Evolutionary conservation across 2,113 vertebrate genomes (phyloP), one percentile per base, ranked within the genome.

Genomic region (Lutjanus erythropterus): DNA sequence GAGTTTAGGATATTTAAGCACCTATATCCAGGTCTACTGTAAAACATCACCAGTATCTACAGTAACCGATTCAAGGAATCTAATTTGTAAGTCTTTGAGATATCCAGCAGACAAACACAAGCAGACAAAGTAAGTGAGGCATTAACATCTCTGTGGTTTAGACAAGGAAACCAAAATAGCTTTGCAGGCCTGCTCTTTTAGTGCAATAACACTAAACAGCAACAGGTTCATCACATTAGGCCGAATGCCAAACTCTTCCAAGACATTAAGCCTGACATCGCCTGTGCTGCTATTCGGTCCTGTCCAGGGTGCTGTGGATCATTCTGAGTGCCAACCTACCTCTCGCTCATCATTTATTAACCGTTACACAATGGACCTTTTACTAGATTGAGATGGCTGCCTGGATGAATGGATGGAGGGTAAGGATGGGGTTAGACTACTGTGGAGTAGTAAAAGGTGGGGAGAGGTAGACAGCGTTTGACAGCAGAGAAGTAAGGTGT

Each of bases 201-300:
- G 9, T 19, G 27, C 53, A 83, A 64, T 75, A 68, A 61, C 47
- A 60, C 29, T 35, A 29, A 75, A 56, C 44, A 25, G 80, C 83
- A 89, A 89, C 88, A 92, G 72, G 86, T 84, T 82, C 65, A 89
- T 82, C 75, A 47, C 86, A 88, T 89, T 84, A 88, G 84, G 80
- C 78, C 0, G 3, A 60, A 59, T 2, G 73, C 82, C 78, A 78
- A 72, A 84, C 16, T 65, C 66, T 69, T 85, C 83, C 70, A 41
- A 71, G 74, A 78, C 82, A 78, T 91, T 86, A 84, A 72, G 66
- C 74, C 49, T 59, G 74, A 81, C 81, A 78, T 87, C 46, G 0
- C 75, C 65, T 84, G 78, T 19, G 52, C 76, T 39, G 67, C 72
- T 61, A 41, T 64, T 73, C 82, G 16, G 39, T 60, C 62, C 71